A percentile compares a stretch with the other conserved stretches of the same genome.
Evolutionary conservation across 2,797 vertebrate genomes (phyloP).

Genomic region (Lerista edwardsae): DNA sequence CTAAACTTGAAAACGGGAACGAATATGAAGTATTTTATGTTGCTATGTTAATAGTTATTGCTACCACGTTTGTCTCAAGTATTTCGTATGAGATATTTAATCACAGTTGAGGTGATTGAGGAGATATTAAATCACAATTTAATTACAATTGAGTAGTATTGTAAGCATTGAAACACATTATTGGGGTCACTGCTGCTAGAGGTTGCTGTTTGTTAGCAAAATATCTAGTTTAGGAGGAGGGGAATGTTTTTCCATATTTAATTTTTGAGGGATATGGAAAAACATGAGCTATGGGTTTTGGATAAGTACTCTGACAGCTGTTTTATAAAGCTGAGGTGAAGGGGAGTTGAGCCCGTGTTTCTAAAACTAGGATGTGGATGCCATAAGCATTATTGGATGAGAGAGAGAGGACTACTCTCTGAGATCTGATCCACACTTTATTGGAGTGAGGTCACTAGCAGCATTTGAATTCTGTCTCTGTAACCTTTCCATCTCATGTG

Average conservation of each 20-base stretch:
- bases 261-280: neutral
- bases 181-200: neutral
- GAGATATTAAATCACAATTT: no score
- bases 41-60: neutral
- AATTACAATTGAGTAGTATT: neutral
- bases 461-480: neutral
- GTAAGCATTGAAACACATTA: neutral
- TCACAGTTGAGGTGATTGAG: no score
- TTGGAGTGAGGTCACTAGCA: neutral
- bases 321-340: neutral
- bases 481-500: neutral
- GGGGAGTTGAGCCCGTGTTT: neutral
- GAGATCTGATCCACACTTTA: neutral
- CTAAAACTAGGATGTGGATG: neutral
- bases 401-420: neutral
- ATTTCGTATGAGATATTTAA: slow-evolving; percentile 26
- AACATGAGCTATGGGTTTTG: slow-evolving; percentile 9
- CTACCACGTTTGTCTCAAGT: neutral
- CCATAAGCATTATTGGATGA: neutral
- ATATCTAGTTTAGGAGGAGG: neutral
- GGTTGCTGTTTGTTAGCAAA: neutral
- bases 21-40: neutral
- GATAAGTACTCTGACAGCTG: neutral
- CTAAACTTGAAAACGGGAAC: neutral
- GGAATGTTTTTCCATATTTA: neutral